phyloP scores from a whole-genome alignment of 1,140 invertebrate genomes.

The Papilio helenus region DNA sequence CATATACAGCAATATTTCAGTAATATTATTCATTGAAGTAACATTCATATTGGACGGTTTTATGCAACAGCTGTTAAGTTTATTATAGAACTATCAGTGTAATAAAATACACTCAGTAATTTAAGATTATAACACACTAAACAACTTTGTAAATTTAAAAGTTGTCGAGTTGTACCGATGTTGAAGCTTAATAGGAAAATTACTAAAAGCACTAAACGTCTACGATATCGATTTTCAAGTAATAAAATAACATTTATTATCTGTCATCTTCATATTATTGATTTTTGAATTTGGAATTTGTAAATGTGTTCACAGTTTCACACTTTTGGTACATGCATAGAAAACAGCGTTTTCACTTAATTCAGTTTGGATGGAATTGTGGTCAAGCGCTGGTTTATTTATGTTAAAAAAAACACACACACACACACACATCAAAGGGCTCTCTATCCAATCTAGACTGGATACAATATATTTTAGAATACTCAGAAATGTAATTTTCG shows the following conservation, averaged over 20 bases:
- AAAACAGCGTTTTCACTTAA: too few species aligned
- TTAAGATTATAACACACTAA: neutral
- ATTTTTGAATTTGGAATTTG: neutral
- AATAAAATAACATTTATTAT: neutral
- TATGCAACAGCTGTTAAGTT: conserved; percentile 18
- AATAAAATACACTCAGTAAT: conserved; percentile 8
- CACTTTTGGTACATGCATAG: neutral
- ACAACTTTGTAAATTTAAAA: conserved; percentile 19
- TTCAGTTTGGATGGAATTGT: too few species aligned
- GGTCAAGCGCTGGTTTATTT: too few species aligned
- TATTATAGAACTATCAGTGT: neutral
- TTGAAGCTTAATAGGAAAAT: neutral
- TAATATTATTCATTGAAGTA: conserved; percentile 11
- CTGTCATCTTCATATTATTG: neutral
- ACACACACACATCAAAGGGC: too few species aligned
- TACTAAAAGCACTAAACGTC: conserved; percentile 1
- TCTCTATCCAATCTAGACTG: too few species aligned
- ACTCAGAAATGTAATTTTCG: too few species aligned
- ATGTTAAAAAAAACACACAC: too few species aligned
- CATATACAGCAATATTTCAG: conserved; percentile 21
- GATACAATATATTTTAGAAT: too few species aligned
- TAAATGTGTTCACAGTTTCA: neutral
- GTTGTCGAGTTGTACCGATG: neutral
- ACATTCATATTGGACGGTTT: conserved; percentile 10
- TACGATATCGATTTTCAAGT: neutral